These are phyloP conservation scores for Drosophila recens DNA, from an alignment of 2,888 invertebrate species.

Conservation along the genomic window DNA sequence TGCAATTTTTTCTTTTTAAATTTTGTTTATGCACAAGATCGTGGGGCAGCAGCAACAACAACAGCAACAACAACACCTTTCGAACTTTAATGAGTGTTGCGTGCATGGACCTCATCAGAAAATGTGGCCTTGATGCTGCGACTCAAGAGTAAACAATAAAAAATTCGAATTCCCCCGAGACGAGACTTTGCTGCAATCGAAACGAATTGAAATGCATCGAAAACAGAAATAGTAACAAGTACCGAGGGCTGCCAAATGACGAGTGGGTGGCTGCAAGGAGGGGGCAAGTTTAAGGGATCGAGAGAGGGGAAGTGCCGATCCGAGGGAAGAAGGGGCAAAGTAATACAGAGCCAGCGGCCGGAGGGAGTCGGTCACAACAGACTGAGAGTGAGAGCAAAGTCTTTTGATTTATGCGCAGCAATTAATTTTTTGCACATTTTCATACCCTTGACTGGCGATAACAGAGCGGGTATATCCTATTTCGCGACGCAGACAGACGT, in stretches of 20 bases:
- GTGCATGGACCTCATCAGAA: conserved; percentile 46
- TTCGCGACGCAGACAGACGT: too few species aligned
- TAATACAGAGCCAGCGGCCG: conserved; percentile 6
- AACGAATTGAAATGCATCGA: conserved; percentile 42
- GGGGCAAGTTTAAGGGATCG: neutral
- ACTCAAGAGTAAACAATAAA: conserved; percentile 38
- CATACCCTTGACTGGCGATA: conserved; percentile 10
- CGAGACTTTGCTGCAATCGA: conserved; percentile 10
- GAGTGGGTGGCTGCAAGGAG: conserved; percentile 7
- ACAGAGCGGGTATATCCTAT: conserved; percentile 17
- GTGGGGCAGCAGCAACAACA: conserved; percentile 16
- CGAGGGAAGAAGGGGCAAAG: neutral
- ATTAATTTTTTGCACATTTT: conserved; percentile 82
- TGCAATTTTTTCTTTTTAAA: neutral
- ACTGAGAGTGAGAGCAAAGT: conserved; percentile 68
- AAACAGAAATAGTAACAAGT: conserved; percentile 64
- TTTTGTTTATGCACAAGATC: conserved; percentile 2
- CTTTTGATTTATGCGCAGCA: conserved; percentile 82
- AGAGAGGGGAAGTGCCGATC: neutral
- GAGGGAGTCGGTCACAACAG: conserved; percentile 29
- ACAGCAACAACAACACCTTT: conserved; percentile 28
- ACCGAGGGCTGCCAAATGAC: conserved; percentile 23
- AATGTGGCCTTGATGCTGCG: conserved; percentile 64
- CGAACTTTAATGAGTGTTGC: conserved; percentile 26
- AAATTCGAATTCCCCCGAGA: conserved; percentile 10